Evolutionary conservation across 1,140 invertebrate species (phyloP).

Genomic region (Phenacoccus solenopsis): DNA sequence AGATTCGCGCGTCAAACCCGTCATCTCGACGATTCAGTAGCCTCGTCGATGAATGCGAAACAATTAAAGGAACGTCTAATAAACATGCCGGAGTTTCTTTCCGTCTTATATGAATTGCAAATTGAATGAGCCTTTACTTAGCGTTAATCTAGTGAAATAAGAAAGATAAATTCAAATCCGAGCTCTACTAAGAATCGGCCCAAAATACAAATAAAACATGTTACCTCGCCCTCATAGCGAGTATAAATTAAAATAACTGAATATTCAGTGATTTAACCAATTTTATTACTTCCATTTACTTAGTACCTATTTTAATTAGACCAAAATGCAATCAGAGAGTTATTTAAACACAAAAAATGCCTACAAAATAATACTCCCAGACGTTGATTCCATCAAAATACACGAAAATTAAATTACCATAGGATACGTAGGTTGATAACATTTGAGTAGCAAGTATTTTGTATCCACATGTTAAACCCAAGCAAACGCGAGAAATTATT

Average conservation of each 20-base stretch:
- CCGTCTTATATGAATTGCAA: background rate
- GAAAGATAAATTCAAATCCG: slow-evolving; percentile 2
- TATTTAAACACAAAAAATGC: background rate
- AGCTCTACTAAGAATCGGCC: background rate
- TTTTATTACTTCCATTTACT: background rate
- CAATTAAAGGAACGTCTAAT: background rate
- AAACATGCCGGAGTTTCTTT: background rate
- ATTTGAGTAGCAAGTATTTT: too few species aligned
- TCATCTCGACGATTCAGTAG: too few species aligned
- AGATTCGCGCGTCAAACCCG: too few species aligned
- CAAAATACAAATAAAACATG: background rate
- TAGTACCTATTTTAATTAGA: background rate
- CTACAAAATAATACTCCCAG: too few species aligned
- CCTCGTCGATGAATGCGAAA: too few species aligned
- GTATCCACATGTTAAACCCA: too few species aligned
- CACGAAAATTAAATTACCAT: too few species aligned
- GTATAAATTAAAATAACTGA: background rate
- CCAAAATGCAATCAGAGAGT: background rate
- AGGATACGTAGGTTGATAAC: too few species aligned
- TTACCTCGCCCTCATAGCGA: background rate
- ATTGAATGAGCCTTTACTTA: background rate
- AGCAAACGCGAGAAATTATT: too few species aligned
- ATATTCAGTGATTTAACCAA: background rate
- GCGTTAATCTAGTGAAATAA: background rate
- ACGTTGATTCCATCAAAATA: too few species aligned